A percentile compares a stretch with the other conserved stretches of the same genome.
Conservation (phyloP, 2,888 invertebrate genomes). For the Rotaria socialis region DNA sequence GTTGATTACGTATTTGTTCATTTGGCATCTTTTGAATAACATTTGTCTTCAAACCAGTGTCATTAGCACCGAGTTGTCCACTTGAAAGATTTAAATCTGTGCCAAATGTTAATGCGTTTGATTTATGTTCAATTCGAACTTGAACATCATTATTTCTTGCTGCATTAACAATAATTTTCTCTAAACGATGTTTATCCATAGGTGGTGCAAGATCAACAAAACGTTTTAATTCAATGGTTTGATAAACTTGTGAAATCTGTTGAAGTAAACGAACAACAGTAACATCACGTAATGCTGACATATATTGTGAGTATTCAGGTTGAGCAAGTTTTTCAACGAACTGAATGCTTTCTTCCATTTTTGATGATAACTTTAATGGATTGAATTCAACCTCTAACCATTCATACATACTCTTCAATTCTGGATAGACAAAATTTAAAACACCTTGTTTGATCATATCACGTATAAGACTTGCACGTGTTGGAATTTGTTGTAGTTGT, state of each 20-base stretch:
- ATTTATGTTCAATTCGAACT: conserved; percentile 45
- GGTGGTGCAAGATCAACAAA: conserved; percentile 39
- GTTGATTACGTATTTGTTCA: conserved; percentile 45
- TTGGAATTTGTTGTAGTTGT: conserved; percentile 40
- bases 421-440: conserved; percentile 37
- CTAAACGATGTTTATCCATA: conserved; percentile 35
- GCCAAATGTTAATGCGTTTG: conserved; percentile 45
- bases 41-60: not conserved
- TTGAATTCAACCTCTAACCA: conserved; percentile 43
- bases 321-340: conserved; percentile 41
- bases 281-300: conserved; percentile 40
- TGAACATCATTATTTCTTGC: conserved; percentile 43
- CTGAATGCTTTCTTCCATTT: conserved; percentile 42
- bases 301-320: conserved; percentile 42
- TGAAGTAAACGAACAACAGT: conserved; percentile 43
- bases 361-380: conserved; percentile 40
- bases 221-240: conserved; percentile 43
- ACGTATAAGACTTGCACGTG: conserved; percentile 39
- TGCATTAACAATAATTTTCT: conserved; percentile 45
- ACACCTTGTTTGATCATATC: conserved; percentile 43
- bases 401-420: conserved; percentile 43
- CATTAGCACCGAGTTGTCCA: not conserved
- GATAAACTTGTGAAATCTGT: conserved; percentile 46
- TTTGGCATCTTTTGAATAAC: conserved; percentile 43
- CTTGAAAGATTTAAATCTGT: conserved; percentile 36